Evolutionary conservation across 2,888 invertebrate species (phyloP).

Genomic region (Bedellia somnulentella): DNA sequence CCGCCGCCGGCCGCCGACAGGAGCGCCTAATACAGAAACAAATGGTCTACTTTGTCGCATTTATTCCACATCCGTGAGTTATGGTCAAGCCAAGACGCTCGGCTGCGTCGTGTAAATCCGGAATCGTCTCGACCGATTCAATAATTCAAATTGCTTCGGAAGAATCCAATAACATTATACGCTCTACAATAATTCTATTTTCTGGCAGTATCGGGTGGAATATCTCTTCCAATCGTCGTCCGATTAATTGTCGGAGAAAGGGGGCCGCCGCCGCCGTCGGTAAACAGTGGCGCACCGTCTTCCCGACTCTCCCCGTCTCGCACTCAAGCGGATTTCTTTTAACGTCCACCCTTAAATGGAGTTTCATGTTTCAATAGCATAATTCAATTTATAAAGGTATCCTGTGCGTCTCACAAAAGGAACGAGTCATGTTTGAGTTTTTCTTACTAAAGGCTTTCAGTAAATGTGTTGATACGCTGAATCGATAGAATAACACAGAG

Average conservation of each 20-base stretch:
- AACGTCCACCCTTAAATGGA: slow-evolving; percentile 1
- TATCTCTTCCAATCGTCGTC: slow-evolving; percentile 23
- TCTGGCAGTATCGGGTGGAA: slow-evolving; percentile 17
- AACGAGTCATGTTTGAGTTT: too few species aligned
- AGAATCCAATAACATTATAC: too few species aligned
- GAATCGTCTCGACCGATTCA: too few species aligned
- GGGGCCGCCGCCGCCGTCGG: slow-evolving; percentile 20
- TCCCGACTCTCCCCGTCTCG: slow-evolving; percentile 8
- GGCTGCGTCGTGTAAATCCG: too few species aligned
- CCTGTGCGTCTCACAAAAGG: too few species aligned
- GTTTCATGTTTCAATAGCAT: slow-evolving; percentile 6
- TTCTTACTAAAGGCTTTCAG: too few species aligned
- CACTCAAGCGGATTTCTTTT: slow-evolving; percentile 5
- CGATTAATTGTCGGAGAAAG: slow-evolving; percentile 27
- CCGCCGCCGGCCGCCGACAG: slow-evolving; percentile 30
- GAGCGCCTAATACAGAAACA: slow-evolving; percentile 42
- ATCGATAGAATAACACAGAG: too few species aligned
- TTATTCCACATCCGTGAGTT: slow-evolving; percentile 39
- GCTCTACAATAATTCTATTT: slow-evolving; percentile 22
- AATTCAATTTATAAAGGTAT: slow-evolving; percentile 5
- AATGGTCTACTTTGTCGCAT: slow-evolving; percentile 39
- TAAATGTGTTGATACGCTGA: too few species aligned
- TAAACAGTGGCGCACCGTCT: slow-evolving; percentile 16
- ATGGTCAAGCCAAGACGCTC: slow-evolving; percentile 23
- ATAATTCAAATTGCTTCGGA: too few species aligned